A percentile compares a stretch with the other conserved stretches of the same genome.
Conservation (phyloP, 2,797 vertebrate genomes). For the Eulemur mongoz region DNA sequence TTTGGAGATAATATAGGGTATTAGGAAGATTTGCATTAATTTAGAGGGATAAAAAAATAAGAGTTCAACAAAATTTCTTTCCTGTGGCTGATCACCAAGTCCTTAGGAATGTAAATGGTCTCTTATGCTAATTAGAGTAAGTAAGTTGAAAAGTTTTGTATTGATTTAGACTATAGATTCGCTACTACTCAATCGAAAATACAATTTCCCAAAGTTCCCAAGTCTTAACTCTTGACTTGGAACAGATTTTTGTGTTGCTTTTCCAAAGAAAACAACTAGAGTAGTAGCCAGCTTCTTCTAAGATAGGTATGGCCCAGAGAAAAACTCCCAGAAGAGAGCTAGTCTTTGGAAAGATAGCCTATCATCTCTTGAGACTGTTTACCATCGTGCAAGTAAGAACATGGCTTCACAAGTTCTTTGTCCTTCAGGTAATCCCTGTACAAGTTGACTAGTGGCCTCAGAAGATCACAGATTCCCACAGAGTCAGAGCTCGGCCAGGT, state of each 20-base stretch:
- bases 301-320: not conserved
- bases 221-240: not conserved
- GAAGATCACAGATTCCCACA: not conserved
- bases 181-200: not conserved
- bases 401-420: not conserved
- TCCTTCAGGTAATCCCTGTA: not conserved
- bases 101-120: not conserved
- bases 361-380: not conserved
- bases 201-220: not conserved
- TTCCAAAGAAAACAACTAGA: not conserved
- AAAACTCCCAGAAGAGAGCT: not conserved
- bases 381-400: not conserved
- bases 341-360: not conserved
- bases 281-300: not conserved
- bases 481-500: not conserved
- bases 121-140: not conserved
- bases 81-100: not conserved
- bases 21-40: not conserved
- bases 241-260: not conserved
- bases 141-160: not conserved
- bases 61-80: not conserved
- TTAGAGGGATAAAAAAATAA: not conserved
- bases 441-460: not conserved
- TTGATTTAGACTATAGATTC: not conserved
- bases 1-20: not conserved